Evolutionary conservation across 2,797 vertebrate species (phyloP), one percentile per base, ranked within the genome.

Genomic region (Glossophaga mutica): DNA sequence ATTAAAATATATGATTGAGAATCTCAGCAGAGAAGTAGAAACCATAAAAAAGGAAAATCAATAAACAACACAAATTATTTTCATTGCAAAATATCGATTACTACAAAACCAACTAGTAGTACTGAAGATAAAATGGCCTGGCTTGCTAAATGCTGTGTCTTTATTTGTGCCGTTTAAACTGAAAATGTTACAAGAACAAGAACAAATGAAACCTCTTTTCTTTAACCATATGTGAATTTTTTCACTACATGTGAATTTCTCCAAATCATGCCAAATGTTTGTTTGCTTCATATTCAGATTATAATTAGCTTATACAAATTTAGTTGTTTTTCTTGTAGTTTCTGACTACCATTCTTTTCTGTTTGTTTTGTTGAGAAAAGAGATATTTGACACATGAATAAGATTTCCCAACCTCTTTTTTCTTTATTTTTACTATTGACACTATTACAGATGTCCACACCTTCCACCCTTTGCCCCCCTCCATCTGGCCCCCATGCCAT

Each of bases 21-120:
- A 73, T 90, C 83, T 90, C 83, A 81, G 42, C 26, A 93, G 21
- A 92, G n/a, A 90, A 71, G 9, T 59, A 16, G 29, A 77, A 96
- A 81, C 26, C 2, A 32, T 71, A 90, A 46, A 29, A 79, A 44
- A 37, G 8, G 8, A 87, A 93, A 95, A 94, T 12, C 34, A 65
- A 67, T 67, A 65, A 59, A 73, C 9, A 77, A 5, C 14, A 59
- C 34, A 65, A n/a, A 70, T 65, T 93, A n/a, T 90, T 57, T 78
- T 42, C 4, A 77, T 48, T 82, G 26, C 12, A 73, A 94, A 78
- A 82, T 73, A 73, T 32, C 48, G 1, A 62, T 92, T 70, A 50
- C 15, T 71, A 50, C 86, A 78, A 90, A 90, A 71, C 37, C 52
- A 86, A 82, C 37, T 44, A 44, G 44, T 67, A 29, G 37, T 48